Percentiles rank a stretch among this genome's conserved stretches.
Evolutionary conservation across 2,113 vertebrate species (phyloP).

Genomic region (Hassar affinis): DNA sequence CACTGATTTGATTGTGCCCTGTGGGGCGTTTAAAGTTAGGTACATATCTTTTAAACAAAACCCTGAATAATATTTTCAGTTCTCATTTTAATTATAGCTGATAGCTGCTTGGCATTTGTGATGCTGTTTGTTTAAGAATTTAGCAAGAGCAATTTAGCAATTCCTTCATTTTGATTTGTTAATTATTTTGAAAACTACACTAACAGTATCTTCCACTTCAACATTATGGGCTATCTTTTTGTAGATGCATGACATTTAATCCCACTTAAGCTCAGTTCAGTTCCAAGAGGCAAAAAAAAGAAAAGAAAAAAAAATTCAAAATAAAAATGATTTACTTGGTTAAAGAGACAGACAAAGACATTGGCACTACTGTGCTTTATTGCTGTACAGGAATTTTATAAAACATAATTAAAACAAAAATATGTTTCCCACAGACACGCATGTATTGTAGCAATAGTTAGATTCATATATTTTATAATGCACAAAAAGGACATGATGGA

Average conservation of each 20-base stretch:
- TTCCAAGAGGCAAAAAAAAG: neutral
- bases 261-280: neutral
- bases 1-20: neutral
- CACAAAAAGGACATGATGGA: constrained; percentile 62
- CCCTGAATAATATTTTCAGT: neutral
- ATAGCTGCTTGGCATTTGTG: neutral
- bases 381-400: constrained; percentile 78
- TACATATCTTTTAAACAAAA: neutral
- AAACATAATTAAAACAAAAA: constrained; percentile 73
- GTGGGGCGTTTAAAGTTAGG: neutral
- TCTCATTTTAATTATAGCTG: neutral
- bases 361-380: constrained; percentile 75
- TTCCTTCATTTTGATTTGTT: neutral
- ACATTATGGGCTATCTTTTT: neutral
- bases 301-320: too few species aligned
- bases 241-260: neutral
- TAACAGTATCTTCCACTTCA: neutral
- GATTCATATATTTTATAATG: constrained; percentile 64
- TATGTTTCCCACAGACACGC: constrained; percentile 71
- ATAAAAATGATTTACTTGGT: neutral
- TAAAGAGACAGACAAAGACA: neutral
- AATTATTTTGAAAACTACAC: neutral
- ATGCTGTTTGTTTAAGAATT: neutral
- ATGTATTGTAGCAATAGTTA: constrained; percentile 64
- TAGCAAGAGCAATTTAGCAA: neutral